A percentile compares a stretch with the other conserved stretches of the same genome.
phyloP scores from a whole-genome alignment of 2,113 vertebrate species.

The Galbula dea region DNA sequence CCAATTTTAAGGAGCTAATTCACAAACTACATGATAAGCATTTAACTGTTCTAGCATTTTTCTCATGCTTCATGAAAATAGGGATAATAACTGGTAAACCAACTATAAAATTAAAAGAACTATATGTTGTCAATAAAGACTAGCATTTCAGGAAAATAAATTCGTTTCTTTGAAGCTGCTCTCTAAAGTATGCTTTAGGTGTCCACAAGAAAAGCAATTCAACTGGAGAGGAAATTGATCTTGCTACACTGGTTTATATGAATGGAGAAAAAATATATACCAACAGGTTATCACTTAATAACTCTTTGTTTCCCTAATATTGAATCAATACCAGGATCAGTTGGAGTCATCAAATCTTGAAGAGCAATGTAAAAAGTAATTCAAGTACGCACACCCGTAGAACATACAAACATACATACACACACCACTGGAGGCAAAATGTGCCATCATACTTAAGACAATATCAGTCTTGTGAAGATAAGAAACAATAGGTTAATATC shows the following conservation, averaged over 20 bases:
- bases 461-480: neutral
- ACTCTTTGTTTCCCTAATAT: slow-evolving; percentile 75
- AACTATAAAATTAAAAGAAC: slow-evolving; percentile 86
- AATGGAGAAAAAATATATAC: slow-evolving; percentile 74
- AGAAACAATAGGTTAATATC: neutral
- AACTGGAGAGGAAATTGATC: slow-evolving; percentile 79
- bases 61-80: slow-evolving; percentile 80
- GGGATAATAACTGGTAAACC: slow-evolving; percentile 84
- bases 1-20: slow-evolving; percentile 74
- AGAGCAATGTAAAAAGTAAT: slow-evolving; percentile 44
- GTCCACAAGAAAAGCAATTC: slow-evolving; percentile 78
- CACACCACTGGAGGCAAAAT: neutral
- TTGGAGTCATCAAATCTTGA: slow-evolving; percentile 67
- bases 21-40: slow-evolving; percentile 75
- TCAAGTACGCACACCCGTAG: neutral
- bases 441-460: neutral
- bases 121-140: slow-evolving; percentile 83
- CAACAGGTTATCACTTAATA: slow-evolving; percentile 79
- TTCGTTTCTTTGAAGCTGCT: slow-evolving; percentile 78
- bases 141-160: slow-evolving; percentile 82
- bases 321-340: slow-evolving; percentile 74
- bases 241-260: slow-evolving; percentile 79
- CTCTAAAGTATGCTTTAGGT: slow-evolving; percentile 74
- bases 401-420: neutral
- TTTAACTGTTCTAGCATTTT: slow-evolving; percentile 76